Evolutionary conservation across 2,888 invertebrate species (phyloP).

Genomic region (Antitype chi): DNA sequence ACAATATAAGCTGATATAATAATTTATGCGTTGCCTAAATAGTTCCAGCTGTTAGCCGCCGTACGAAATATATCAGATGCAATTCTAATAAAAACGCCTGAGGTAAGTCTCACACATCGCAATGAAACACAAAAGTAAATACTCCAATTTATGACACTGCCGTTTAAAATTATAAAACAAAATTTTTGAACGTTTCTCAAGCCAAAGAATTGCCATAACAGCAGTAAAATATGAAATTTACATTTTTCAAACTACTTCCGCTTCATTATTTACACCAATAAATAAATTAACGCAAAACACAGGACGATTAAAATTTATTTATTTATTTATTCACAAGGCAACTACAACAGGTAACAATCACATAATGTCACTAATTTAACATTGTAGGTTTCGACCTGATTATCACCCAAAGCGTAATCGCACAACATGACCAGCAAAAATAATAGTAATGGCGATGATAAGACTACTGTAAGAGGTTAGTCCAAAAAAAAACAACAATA

Average conservation of each 20-base stretch:
- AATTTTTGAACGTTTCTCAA: neutral
- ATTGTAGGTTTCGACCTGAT: too few species aligned
- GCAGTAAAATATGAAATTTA: slow-evolving; percentile 28
- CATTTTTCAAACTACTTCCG: slow-evolving; percentile 20
- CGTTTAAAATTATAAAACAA: slow-evolving; percentile 15
- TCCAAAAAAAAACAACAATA: too few species aligned
- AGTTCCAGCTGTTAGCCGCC: slow-evolving; percentile 1
- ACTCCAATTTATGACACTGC: neutral
- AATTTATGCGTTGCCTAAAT: neutral
- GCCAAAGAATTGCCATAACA: slow-evolving; percentile 16
- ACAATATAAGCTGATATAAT: neutral
- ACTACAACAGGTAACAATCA: too few species aligned
- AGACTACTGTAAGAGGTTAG: too few species aligned
- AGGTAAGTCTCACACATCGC: slow-evolving; percentile 25
- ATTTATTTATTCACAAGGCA: too few species aligned
- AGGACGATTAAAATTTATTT: slow-evolving; percentile 33
- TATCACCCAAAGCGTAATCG: too few species aligned
- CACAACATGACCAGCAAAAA: too few species aligned
- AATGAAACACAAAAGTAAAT: neutral
- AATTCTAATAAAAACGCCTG: slow-evolving; percentile 3
- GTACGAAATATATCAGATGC: slow-evolving; percentile 4
- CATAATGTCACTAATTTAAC: too few species aligned
- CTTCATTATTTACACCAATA: slow-evolving; percentile 22
- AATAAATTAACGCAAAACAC: slow-evolving; percentile 20
- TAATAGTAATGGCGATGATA: too few species aligned